Evolutionary conservation across 2,888 invertebrate genomes (phyloP), one percentile per base, ranked within the genome.

Genomic region (Syritta pipiens): DNA sequence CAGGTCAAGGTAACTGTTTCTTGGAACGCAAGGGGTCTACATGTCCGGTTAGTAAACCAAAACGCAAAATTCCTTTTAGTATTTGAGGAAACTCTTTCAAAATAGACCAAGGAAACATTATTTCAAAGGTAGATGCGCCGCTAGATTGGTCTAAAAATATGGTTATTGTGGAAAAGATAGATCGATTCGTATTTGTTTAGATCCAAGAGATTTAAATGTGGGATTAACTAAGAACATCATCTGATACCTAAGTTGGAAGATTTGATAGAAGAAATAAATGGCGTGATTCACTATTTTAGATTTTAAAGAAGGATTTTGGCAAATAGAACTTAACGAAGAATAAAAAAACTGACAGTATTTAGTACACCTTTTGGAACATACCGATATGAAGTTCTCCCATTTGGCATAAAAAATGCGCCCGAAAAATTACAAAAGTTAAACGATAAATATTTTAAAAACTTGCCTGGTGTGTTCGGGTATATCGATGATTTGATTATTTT

Each of bases 301-400:
- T 19, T 28, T 46, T 4, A 48, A 30, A 5, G 60, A 60, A 22
- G 46, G 35, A 9, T 37, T 53, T 14, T 53, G 48, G 48, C 63
- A 63, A 26, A 2, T 65, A 6, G 40, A 20, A 6, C 32, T 65
- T 3, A 37, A 62, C 12, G 49, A 40, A 6, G 22, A 22, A 26
- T 65, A 0, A 28, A 76, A 12, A 62, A 81, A 28, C 28, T 82
- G 3, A 81, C 76, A 14, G 81, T 81, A 3, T 81, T 81, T 9
- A 62, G 60, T 28, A 82, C 81, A 6, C 76, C 81, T 0, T 82
- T 76, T 26, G 69, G 81, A 4, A 62, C 74, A 3, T 82, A 63
- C 32, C 10, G 17, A 14, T 51, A 49, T 35, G 65, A 57, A 26
- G 42, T 57, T 3, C 14, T 65, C 17, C 59, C 30, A 2, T 62